A percentile compares a stretch with the other conserved stretches of the same genome.
phyloP scores from a whole-genome alignment of 2,113 vertebrate species.

The Datnioides undecimradiatus region DNA sequence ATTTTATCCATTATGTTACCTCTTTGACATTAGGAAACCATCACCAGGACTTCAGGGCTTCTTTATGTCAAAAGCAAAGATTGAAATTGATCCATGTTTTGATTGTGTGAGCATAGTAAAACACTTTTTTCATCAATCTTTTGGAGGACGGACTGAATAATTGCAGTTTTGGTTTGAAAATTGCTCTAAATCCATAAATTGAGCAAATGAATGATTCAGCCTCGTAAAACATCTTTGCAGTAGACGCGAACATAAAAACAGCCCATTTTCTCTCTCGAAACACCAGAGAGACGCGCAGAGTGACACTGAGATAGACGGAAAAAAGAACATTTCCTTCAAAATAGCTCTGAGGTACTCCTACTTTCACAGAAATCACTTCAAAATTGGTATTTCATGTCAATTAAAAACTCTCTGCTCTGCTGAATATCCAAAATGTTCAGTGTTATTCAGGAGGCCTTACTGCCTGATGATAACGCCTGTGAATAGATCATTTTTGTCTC shows the following conservation, averaged over 20 bases:
- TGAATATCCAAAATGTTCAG: conserved; percentile 1
- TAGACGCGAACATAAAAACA: neutral
- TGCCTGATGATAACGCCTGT: neutral
- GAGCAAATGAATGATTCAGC: neutral
- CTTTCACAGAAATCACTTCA: conserved; percentile 10
- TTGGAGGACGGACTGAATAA: too few relatives aligned
- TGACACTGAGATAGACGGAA: neutral
- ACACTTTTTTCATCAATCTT: too few relatives aligned
- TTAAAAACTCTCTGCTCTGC: conserved; percentile 20
- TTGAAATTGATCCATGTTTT: too few relatives aligned
- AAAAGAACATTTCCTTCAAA: neutral
- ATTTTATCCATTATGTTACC: neutral
- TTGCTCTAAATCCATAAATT: neutral
- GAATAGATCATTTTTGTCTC: neutral
- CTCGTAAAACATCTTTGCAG: neutral
- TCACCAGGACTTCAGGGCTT: neutral
- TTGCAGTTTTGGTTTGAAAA: too few relatives aligned
- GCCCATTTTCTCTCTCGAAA: too few relatives aligned
- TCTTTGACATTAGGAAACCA: neutral
- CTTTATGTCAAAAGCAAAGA: too few relatives aligned
- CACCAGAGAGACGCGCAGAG: neutral
- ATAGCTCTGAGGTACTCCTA: neutral
- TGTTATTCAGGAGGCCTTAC: conserved; percentile 32
- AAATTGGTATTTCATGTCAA: conserved; percentile 18
- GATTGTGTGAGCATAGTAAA: too few relatives aligned